Base-by-base conservation (phyloP, 2,113 vertebrate species). In the Cryptomyrus ogoouensis region DNA sequence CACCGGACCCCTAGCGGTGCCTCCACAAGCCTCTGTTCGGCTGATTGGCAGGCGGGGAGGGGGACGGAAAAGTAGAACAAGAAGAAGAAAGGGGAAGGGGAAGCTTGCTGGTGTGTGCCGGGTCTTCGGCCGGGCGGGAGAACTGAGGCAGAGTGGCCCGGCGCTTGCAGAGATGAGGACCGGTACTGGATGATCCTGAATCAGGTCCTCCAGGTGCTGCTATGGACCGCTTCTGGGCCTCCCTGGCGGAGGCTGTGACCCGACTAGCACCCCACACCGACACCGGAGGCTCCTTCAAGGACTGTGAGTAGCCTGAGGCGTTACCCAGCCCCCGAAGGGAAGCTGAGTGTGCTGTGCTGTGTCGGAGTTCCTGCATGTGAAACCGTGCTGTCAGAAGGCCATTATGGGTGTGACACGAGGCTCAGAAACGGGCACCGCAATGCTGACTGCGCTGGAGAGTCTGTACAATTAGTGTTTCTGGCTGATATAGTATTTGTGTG, bases 231-330 rank as follows among this genome's bases (percentile, higher is more conserved):
- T 95, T 92, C 87, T 91, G 95, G 94, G 95, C 95, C 90, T 94
- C 94, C 88, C 91, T 95, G 92, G 93, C 93, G 87, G 94, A 94
- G 90, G 93, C 95, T 91, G 93, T 95, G 91, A 93, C 94, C 89
- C 92, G 92, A 91, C 92, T 92, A 83, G 88, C 96, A 91, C 95
- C 95, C 89, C 94, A 96, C 91, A 95, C 94, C 92, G 95, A 97
- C 92, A 94, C 92, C 0, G 92, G 94, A 85, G 90, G 94, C 24
- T 93, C 94, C 87, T 95, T 96, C 91, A 96, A 95, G 94, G 96
- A 98, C 93, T 93, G 96, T 97, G 95, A 98, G 97, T 97, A 96
- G 84, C 90, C 56, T 56, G 31, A n/a, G 24, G 15, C 24, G 13
- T 17, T 35, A 31, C 84, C 13, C n/a, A 17, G 85, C 85, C 52